Conservation (phyloP, 2,888 invertebrate species). For the Bembecia ichneumoniformis region DNA sequence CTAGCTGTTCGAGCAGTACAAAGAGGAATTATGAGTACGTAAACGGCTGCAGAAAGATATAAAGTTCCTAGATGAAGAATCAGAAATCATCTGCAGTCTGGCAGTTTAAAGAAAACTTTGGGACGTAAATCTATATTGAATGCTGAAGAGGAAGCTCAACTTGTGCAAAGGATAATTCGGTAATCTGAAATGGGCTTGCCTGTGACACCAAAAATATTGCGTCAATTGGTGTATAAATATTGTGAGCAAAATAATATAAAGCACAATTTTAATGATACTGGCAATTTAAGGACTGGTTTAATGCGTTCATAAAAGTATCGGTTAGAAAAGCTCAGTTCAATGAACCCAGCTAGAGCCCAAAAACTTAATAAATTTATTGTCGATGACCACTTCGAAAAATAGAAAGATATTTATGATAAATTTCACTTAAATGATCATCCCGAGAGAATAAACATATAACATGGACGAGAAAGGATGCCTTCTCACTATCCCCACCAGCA, state of each 20-base stretch:
- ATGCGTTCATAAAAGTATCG: slow-evolving; percentile 16
- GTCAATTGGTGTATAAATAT: slow-evolving; percentile 13
- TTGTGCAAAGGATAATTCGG: slow-evolving; percentile 13
- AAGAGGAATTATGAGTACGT: slow-evolving; percentile 13
- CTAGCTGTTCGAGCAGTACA: slow-evolving; percentile 9
- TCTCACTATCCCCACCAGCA: slow-evolving; percentile 15
- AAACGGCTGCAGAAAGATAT: slow-evolving; percentile 14
- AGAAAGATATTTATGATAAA: slow-evolving; percentile 10
- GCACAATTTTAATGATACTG: slow-evolving; percentile 13
- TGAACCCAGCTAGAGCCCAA: slow-evolving; percentile 20
- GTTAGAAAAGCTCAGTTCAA: slow-evolving; percentile 17
- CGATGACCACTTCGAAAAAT: slow-evolving; percentile 13
- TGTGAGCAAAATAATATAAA: slow-evolving; percentile 18
- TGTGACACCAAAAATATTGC: slow-evolving; percentile 11
- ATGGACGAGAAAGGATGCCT: slow-evolving; percentile 19
- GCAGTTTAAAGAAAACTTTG: slow-evolving; percentile 12
- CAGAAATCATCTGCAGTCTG: slow-evolving; percentile 14
- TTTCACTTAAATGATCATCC: slow-evolving; percentile 9
- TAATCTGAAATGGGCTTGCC: slow-evolving; percentile 10
- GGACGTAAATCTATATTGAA: slow-evolving; percentile 17
- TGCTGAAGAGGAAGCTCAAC: slow-evolving; percentile 14
- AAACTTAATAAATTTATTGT: slow-evolving; percentile 18
- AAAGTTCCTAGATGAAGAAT: slow-evolving; percentile 19
- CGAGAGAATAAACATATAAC: slow-evolving; percentile 11
- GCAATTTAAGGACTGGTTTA: slow-evolving; percentile 19